Percentiles rank a stretch among this genome's conserved stretches.
phyloP scores from a whole-genome alignment of 2,888 invertebrate genomes.

The Troides oblongomaculatus region DNA sequence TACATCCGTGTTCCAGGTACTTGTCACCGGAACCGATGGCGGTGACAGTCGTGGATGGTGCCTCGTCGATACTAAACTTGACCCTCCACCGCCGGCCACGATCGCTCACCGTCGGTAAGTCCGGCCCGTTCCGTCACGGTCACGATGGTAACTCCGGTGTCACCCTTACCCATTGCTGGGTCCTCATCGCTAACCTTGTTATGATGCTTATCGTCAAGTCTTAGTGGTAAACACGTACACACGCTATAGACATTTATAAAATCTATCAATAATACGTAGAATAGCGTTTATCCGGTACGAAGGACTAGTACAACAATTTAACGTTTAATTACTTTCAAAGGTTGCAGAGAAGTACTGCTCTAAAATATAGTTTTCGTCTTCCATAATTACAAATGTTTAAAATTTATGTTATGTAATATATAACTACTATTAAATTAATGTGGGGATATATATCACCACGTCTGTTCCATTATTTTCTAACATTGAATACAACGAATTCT shows the following conservation, averaged over 20 bases:
- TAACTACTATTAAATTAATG: no score
- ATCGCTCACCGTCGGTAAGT: conserved; percentile 60
- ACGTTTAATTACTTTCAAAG: no score
- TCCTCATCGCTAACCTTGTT: conserved; percentile 48
- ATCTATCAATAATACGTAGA: no score
- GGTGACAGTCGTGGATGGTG: conserved; percentile 56
- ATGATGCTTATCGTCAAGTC: conserved; percentile 51
- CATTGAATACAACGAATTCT: no score
- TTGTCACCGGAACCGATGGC: conserved; percentile 37
- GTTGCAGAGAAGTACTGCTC: no score
- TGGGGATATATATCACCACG: no score
- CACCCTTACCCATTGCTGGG: conserved; percentile 52
- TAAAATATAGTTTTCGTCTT: no score
- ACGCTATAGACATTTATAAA: no score
- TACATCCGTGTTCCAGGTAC: conserved; percentile 44
- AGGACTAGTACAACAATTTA: conserved; percentile 5
- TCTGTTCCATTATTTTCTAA: no score
- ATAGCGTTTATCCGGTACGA: conserved; percentile 6
- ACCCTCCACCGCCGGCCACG: conserved; percentile 49
- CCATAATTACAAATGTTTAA: no score
- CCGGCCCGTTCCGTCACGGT: conserved; percentile 39
- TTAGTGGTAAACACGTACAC: neutral
- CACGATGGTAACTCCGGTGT: conserved; percentile 56
- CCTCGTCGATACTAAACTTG: conserved; percentile 47
- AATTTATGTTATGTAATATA: no score